Evolutionary conservation across 2,888 invertebrate genomes (phyloP), one percentile per base, ranked within the genome.

Genomic region (Andricus curvator): DNA sequence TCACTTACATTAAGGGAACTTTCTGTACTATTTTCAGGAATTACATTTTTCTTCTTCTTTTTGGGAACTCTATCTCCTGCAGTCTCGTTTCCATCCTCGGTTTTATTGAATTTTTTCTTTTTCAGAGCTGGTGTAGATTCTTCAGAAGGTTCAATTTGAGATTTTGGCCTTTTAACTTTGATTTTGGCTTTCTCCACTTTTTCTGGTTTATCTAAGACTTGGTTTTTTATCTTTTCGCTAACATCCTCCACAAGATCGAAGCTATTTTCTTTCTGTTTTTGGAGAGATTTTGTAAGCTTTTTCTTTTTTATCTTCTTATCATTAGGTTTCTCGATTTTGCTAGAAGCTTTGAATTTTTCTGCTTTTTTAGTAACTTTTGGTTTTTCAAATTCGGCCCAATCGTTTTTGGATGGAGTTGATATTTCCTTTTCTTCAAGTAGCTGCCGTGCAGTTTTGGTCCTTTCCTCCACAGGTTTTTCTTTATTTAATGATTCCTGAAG

Each of bases 381-480:
- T 37, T 84, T 86, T 83, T 89, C 92, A 84, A 93, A 92, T 81
- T 90, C 89, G 20, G 90, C 91, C 92, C 92, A 93, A 79, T 89
- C 87, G 25, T 85, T 86, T 64, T 85, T 86, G 79, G 79, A 84
- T 51, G 81, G 80, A 68, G 88, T 92, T 77, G 94, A 93, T 80
- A 93, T 93, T 88, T 94, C 94, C 4, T 94, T 93, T 79, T 94
- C 82, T 20, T 74, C 67, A 17, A 91, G 85, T 33, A 91, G 85
- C 77, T 91, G 85, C 80, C 88, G 90, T 0, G 88, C 90, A n/a
- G 89, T 85, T 83, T 90, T 92, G 13, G 83, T 66, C 80, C 84
- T 88, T 20, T 83, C 79, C 29, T 79, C 78, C 1, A 33, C 17
- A 17, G 56, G 3, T 74, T 88, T 78, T n/a, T 84, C 84, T 25